Percentiles rank a stretch among this genome's conserved stretches.
Conservation (phyloP, 2,888 invertebrate species). For the Heliconius charithonia region DNA sequence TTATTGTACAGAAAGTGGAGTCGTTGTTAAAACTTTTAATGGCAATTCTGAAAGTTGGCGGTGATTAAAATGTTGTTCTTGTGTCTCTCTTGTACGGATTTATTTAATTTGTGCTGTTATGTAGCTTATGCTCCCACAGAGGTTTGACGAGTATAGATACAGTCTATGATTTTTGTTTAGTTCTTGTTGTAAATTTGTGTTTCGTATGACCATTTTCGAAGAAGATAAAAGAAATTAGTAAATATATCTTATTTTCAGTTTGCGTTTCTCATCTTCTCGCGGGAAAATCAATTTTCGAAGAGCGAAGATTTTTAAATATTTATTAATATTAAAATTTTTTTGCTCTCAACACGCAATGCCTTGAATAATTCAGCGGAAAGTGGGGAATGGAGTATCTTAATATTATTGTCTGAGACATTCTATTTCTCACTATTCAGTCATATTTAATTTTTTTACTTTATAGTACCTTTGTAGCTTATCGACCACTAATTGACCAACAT, state of each 20-base stretch:
- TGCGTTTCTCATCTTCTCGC: too few species aligned
- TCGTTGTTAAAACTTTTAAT: constrained; percentile 19
- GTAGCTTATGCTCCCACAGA: not conserved
- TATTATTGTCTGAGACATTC: not conserved
- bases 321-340: too few species aligned
- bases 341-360: too few species aligned
- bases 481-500: not conserved
- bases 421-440: not conserved
- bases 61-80: not conserved
- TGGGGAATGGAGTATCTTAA: too few species aligned
- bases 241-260: too few species aligned
- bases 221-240: too few species aligned
- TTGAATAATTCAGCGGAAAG: too few species aligned
- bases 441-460: not conserved
- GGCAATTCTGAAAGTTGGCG: constrained; percentile 13
- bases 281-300: too few species aligned
- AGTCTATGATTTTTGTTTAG: not conserved
- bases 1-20: constrained; percentile 17
- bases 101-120: not conserved
- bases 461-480: not conserved
- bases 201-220: too few species aligned
- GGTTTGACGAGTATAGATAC: not conserved
- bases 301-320: too few species aligned
- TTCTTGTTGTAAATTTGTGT: too few species aligned
- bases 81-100: constrained; percentile 14